These are phyloP conservation scores for Heteropelma amictum DNA, from an alignment of 2,888 invertebrate species.

Conservation along the genomic window DNA sequence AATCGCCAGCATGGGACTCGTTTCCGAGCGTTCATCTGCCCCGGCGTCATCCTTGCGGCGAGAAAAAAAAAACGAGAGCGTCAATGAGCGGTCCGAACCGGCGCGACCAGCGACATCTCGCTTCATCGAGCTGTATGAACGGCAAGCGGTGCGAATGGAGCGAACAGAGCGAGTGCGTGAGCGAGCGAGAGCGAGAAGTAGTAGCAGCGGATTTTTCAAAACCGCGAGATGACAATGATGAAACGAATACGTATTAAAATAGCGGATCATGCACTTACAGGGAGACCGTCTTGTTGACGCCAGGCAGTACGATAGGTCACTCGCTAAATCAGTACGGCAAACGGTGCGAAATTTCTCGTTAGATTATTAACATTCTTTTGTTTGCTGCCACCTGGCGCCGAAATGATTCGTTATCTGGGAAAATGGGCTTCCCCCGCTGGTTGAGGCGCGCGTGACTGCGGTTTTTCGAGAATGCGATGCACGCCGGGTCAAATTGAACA, in stretches of 20 bases:
- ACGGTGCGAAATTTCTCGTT: slow-evolving; percentile 13
- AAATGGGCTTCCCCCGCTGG: too few relatives aligned
- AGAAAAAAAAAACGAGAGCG: slow-evolving; percentile 9
- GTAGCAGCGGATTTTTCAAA: too few relatives aligned
- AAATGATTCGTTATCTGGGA: too few relatives aligned
- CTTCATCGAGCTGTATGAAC: too few relatives aligned
- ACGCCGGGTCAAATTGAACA: too few relatives aligned
- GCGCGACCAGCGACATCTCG: too few relatives aligned
- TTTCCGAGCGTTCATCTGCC: slow-evolving; percentile 68
- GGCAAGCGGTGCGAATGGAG: too few relatives aligned
- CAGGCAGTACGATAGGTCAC: slow-evolving; percentile 73
- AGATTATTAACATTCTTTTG: background rate
- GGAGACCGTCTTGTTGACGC: slow-evolving; percentile 69
- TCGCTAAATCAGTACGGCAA: slow-evolving; percentile 71
- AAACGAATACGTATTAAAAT: slow-evolving; percentile 33
- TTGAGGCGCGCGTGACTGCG: too few relatives aligned
- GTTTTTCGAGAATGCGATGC: too few relatives aligned
- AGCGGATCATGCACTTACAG: slow-evolving; percentile 75
- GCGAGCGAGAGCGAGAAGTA: background rate
- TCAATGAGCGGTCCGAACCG: background rate
- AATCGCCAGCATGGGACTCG: slow-evolving; percentile 74
- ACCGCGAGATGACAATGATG: too few relatives aligned
- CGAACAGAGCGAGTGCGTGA: too few relatives aligned
- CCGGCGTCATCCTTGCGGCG: slow-evolving; percentile 66
- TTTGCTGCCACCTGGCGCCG: too few relatives aligned